phyloP scores from a whole-genome alignment of 2,113 vertebrate genomes.

The Aythya baeri region DNA sequence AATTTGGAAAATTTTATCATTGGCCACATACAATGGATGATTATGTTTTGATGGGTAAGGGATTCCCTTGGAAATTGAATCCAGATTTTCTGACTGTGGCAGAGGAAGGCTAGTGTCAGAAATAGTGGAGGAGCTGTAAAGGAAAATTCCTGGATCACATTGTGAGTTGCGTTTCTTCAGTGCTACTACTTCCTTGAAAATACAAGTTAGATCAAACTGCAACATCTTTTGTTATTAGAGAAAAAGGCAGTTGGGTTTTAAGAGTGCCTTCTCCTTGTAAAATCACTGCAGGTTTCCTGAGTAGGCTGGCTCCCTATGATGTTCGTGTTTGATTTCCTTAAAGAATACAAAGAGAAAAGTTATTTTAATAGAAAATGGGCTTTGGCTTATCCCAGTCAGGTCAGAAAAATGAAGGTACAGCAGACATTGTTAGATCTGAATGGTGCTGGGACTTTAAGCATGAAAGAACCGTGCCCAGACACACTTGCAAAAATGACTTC shows the following conservation, averaged over 20 bases:
- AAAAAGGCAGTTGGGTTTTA: background rate
- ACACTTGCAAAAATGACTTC: background rate
- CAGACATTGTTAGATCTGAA: background rate
- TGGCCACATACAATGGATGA: background rate
- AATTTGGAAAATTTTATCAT: background rate
- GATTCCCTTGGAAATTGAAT: background rate
- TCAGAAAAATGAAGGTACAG: background rate
- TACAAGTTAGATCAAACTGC: background rate
- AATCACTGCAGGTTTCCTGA: background rate
- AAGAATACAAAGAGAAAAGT: background rate
- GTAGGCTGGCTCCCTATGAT: background rate
- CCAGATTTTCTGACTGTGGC: background rate
- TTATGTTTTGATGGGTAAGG: background rate
- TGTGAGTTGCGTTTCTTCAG: background rate
- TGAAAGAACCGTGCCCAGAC: background rate
- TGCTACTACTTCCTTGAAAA: background rate
- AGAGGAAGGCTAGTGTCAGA: background rate
- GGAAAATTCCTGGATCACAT: background rate
- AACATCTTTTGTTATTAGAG: background rate
- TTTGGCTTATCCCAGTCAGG: background rate
- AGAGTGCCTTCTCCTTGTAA: background rate
- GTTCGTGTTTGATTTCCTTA: background rate
- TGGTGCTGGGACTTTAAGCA: background rate
- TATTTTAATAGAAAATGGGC: background rate
- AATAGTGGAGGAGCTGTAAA: background rate